Evolutionary conservation across 2,113 vertebrate genomes (phyloP).

Genomic region (Micronycteris hirsuta): DNA sequence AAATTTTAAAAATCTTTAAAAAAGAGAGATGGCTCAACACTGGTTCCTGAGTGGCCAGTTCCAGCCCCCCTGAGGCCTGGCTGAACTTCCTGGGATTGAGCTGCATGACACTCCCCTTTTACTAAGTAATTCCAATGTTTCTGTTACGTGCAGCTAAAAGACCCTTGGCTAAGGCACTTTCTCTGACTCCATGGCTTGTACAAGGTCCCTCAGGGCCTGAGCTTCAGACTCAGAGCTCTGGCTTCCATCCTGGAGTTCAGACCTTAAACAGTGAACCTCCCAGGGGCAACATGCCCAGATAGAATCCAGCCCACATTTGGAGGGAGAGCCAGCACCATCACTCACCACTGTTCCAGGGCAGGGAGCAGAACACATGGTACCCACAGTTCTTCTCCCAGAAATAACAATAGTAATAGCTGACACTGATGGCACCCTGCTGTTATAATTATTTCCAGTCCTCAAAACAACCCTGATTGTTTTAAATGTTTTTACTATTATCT

Average conservation of each 20-base stretch:
- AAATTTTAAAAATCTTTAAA: no score
- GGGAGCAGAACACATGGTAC: background rate
- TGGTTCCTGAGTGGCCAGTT: background rate
- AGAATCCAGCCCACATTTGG: background rate
- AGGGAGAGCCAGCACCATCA: background rate
- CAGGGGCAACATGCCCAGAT: background rate
- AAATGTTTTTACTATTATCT: conserved; percentile 23
- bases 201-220: background rate
- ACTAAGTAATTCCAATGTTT: background rate
- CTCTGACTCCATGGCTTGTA: background rate
- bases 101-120: background rate
- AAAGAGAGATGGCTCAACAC: background rate
- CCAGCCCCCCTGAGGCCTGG: background rate
- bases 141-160: background rate
- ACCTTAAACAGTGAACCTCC: background rate
- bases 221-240: background rate
- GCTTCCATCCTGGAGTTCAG: conserved; percentile 25
- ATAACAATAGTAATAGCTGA: background rate
- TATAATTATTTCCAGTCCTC: conserved; percentile 29
- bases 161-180: background rate
- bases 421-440: background rate
- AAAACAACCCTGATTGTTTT: background rate
- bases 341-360: background rate
- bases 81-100: background rate
- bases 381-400: background rate